Conservation (phyloP, 1,140 invertebrate species). For the Cydia fagiglandana region DNA sequence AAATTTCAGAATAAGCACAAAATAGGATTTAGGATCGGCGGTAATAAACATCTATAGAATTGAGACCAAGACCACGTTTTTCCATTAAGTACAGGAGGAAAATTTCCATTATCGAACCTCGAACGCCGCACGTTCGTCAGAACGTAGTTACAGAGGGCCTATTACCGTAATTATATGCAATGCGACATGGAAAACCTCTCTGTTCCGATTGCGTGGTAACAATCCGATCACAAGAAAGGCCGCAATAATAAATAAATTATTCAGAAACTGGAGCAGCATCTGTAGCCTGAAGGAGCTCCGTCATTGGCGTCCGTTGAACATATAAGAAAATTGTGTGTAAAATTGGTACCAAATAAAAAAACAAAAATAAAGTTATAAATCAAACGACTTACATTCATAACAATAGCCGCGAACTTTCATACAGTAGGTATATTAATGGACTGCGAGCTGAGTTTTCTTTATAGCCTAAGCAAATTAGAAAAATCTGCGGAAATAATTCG, state of each 20-base stretch:
- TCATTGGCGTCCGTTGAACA: constrained; percentile 35
- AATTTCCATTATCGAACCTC: background rate
- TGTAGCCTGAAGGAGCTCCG: constrained; percentile 38
- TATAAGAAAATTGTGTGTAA: constrained; percentile 19
- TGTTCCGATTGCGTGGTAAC: constrained; percentile 44
- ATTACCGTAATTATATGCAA: constrained; percentile 47
- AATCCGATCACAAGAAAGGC: constrained; percentile 43
- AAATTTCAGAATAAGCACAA: constrained; percentile 2
- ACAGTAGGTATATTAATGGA: background rate
- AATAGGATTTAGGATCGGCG: background rate
- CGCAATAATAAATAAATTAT: constrained; percentile 47
- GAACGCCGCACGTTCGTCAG: background rate
- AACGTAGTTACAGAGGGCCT: constrained; percentile 2
- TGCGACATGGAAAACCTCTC: constrained; percentile 54
- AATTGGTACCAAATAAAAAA: no score
- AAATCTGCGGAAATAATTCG: no score
- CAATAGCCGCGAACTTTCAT: background rate
- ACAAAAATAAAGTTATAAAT: no score
- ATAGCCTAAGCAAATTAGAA: no score
- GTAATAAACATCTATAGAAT: background rate
- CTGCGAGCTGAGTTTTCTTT: no score
- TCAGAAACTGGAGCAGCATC: constrained; percentile 39
- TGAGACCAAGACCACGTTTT: background rate
- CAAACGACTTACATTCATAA: no score
- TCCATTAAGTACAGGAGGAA: constrained; percentile 11